These are phyloP conservation scores for Frankliniella intonsa DNA, from an alignment of 2,888 invertebrate genomes.

Conservation along the genomic window DNA sequence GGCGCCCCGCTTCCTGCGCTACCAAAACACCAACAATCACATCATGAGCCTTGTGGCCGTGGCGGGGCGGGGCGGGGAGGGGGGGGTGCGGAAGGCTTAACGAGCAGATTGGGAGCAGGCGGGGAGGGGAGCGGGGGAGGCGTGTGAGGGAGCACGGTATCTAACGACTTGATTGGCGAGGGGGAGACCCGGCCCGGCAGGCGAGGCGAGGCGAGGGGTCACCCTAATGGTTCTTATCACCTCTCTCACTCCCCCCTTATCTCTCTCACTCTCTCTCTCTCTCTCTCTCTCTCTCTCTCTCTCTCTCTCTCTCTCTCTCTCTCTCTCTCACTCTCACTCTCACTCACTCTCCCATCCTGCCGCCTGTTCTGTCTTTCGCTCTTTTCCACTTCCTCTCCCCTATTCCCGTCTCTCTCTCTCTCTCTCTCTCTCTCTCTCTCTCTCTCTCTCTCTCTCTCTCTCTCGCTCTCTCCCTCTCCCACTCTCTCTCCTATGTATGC, in stretches of 20 bases:
- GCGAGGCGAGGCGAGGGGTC: background rate
- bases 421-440: too few relatives aligned
- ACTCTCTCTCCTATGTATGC: too few relatives aligned
- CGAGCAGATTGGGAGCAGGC: constrained; percentile 1
- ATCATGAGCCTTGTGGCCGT: background rate
- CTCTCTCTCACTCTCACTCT: too few relatives aligned
- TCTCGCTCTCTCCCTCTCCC: too few relatives aligned
- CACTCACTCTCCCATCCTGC: background rate
- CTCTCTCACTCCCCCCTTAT: background rate
- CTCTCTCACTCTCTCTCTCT: background rate
- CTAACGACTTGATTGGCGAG: constrained; percentile 6
- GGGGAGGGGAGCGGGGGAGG: background rate
- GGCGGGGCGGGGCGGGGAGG: background rate
- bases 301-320: background rate
- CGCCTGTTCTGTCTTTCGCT: too few relatives aligned
- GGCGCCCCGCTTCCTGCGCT: background rate
- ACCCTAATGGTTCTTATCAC: constrained; percentile 5
- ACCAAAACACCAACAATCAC: background rate
- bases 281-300: background rate
- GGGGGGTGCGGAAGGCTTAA: background rate
- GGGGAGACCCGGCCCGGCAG: background rate
- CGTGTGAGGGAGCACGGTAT: background rate
- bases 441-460: too few relatives aligned
- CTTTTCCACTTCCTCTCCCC: too few relatives aligned
- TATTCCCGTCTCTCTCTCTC: too few relatives aligned